A percentile compares a stretch with the other conserved stretches of the same genome.
These are phyloP conservation scores for Drosophila anomelani DNA, from an alignment of 2,888 invertebrate species.

Conservation along the genomic window DNA sequence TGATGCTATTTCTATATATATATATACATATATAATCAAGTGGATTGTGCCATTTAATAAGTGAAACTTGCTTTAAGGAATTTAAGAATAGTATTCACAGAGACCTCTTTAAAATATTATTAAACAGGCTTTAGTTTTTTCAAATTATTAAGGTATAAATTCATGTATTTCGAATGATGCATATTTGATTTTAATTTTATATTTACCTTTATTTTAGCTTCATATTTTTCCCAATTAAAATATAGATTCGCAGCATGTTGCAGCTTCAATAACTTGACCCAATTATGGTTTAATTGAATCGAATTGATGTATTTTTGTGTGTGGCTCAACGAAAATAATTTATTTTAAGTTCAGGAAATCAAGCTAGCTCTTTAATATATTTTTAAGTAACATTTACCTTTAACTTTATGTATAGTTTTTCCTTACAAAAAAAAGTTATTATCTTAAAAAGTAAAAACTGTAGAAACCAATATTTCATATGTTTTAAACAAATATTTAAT, in stretches of 20 bases:
- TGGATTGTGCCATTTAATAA: neutral
- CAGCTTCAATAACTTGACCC: neutral
- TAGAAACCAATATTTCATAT: neutral
- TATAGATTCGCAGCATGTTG: neutral
- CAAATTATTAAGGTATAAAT: neutral
- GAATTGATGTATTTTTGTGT: neutral
- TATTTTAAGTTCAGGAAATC: neutral
- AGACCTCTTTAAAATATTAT: too few species aligned
- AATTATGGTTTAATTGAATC: neutral
- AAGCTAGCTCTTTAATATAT: neutral
- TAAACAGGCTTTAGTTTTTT: neutral
- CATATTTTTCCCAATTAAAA: neutral
- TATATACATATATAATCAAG: neutral
- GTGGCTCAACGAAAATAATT: neutral
- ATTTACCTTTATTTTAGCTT: neutral
- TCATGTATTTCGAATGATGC: neutral
- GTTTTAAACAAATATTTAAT: too few species aligned
- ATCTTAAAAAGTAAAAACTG: too few species aligned
- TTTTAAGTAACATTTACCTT: neutral
- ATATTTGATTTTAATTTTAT: neutral
- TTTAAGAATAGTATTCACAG: too few species aligned
- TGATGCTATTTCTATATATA: neutral
- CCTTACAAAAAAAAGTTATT: neutral
- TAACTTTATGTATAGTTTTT: neutral
- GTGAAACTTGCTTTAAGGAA: too few species aligned